Evolutionary conservation across 2,888 invertebrate genomes (phyloP), one percentile per base, ranked within the genome.

Genomic region (Noctua pronuba): DNA sequence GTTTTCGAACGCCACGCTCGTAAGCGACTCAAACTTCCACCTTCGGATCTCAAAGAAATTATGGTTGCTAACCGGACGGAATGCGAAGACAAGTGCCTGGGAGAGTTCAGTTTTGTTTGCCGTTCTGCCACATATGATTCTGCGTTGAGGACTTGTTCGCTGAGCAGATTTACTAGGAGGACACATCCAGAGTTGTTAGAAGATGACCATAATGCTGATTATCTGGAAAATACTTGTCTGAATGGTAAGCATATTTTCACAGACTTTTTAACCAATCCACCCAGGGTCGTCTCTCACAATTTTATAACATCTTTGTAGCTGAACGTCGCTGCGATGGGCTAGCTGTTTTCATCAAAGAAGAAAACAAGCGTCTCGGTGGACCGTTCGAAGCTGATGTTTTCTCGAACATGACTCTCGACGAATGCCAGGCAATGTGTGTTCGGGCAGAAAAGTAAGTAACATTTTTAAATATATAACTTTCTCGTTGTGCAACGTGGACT

Each of bases 331-430:
- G 99, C 92, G 99, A 99, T 90, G 99, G 99, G 0, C 94, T 98
- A 69, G 98, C 98, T 4, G 98, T 99, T 16, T 99, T 99, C 92
- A 98, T 99, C 52, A 99, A 99, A 94, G 99, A 99, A 95, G 98
- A 98, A 95, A 98, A 98, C 92, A 98, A 98, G 94, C 97, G 98
- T 52, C 97, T 99, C 11, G 98, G 98, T 44, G 99, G 99, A 65
- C 98, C 99, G 10, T 99, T 99, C 92, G 98, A 99, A 94, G 98
- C 98, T 58, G 99, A 99, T 92, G 98, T 98, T 58, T 98, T 98
- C 92, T 98, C 98, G 68, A 98, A 99, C 92, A 97, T 99, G 94
- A 98, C 98, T 7, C 95, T 99, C 84, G 98, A 98, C 88, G 99
- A 99, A 95, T 99, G 99, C 90, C 98, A 99, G 93, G 98, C 98